Conservation (phyloP, 2,113 vertebrate species). For the Alosa alosa region DNA sequence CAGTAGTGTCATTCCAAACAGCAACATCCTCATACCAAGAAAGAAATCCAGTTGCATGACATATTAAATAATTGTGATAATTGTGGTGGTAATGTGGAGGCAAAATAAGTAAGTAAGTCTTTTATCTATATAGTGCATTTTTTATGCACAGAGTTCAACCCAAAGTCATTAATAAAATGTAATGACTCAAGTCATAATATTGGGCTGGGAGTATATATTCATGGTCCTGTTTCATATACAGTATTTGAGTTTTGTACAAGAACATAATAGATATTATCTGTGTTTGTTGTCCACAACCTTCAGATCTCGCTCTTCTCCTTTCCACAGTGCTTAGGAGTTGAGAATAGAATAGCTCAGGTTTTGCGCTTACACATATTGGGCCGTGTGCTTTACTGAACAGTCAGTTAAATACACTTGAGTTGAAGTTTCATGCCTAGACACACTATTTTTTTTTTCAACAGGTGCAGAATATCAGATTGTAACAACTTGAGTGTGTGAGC, state of each 20-base stretch:
- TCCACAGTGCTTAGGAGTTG: neutral
- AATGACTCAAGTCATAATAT: neutral
- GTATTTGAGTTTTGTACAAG: neutral
- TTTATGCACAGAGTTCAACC: no score
- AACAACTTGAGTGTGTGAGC: no score
- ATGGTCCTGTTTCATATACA: neutral
- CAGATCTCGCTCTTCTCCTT: neutral
- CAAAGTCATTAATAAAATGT: no score
- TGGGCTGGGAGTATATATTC: neutral
- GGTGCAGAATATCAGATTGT: no score
- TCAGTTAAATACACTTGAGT: no score
- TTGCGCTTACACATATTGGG: neutral
- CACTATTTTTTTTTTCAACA: no score
- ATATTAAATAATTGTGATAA: neutral
- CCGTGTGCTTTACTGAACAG: neutral
- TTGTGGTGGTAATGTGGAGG: no score
- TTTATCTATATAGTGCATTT: no score
- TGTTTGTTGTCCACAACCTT: neutral
- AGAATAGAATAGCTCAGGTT: neutral
- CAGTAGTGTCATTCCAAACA: no score
- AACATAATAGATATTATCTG: neutral
- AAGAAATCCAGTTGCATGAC: neutral
- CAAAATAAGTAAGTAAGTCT: no score
- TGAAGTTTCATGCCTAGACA: no score
- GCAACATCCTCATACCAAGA: neutral